Conservation (phyloP, 2,797 vertebrate genomes). For the Crypturellus tataupa region DNA sequence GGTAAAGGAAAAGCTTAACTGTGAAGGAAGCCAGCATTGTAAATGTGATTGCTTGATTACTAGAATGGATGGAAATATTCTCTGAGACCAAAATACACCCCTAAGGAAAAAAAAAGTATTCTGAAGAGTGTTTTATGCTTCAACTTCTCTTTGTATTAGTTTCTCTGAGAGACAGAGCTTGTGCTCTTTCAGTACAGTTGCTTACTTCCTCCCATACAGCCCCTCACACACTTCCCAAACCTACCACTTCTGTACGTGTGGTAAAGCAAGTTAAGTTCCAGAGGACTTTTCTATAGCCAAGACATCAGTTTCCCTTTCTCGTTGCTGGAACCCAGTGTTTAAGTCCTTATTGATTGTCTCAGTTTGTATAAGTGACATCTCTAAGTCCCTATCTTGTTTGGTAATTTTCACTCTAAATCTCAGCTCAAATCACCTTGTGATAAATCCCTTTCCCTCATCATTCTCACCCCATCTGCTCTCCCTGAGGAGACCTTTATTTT, state of each 20-base stretch:
- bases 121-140: not conserved
- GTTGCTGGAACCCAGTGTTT: slow-evolving; percentile 30
- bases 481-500: slow-evolving; percentile 53
- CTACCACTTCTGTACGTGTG: not conserved
- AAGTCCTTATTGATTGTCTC: slow-evolving; percentile 58
- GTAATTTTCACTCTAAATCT: slow-evolving; percentile 74
- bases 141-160: not conserved
- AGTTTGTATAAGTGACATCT: slow-evolving; percentile 63
- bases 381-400: slow-evolving; percentile 74
- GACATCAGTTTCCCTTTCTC: slow-evolving; percentile 9
- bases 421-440: slow-evolving; percentile 67
- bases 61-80: not conserved
- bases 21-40: not conserved
- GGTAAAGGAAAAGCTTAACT: slow-evolving; percentile 34
- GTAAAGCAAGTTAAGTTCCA: slow-evolving; percentile 31
- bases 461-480: slow-evolving; percentile 73
- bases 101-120: not conserved
- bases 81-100: not conserved
- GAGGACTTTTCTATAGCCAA: not conserved
- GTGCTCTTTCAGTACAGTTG: not conserved
- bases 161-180: not conserved
- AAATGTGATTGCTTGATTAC: not conserved
- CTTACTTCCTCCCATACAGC: not conserved
- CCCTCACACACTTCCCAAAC: not conserved
- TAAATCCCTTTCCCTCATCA: slow-evolving; percentile 72